Percentiles rank a stretch among this genome's conserved stretches.
These are phyloP conservation scores for Mesochorus sp. DNA, from an alignment of 2,888 invertebrate species.

Conservation along the genomic window DNA sequence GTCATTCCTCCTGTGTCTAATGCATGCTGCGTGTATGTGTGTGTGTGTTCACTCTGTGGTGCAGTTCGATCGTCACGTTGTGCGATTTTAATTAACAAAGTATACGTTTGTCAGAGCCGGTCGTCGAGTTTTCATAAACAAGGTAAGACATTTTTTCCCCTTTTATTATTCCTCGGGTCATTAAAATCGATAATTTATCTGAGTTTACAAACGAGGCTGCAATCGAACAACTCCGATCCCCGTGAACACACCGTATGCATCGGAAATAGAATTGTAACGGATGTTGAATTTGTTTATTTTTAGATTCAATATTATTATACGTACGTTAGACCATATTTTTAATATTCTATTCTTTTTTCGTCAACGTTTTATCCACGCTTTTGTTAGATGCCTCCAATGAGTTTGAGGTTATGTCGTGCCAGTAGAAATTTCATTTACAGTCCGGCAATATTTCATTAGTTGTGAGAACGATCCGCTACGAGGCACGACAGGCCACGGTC, in stretches of 20 bases:
- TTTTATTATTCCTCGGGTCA: not conserved
- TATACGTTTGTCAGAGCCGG: constrained; percentile 55
- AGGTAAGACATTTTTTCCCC: constrained; percentile 55
- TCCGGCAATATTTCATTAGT: constrained; percentile 48
- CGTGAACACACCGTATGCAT: constrained; percentile 33
- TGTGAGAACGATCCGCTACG: constrained; percentile 43
- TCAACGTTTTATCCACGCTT: constrained; percentile 33
- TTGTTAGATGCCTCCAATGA: constrained; percentile 27
- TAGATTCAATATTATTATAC: not conserved
- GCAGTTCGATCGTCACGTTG: constrained; percentile 70
- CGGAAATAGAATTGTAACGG: not conserved
- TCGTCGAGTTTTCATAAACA: constrained; percentile 40
- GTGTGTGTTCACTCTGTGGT: constrained; percentile 63
- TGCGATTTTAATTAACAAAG: constrained; percentile 59
- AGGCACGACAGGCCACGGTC: constrained; percentile 64
- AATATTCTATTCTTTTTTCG: not conserved
- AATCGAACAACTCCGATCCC: not conserved
- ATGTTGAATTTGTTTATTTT: not conserved
- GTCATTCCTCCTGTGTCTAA: constrained; percentile 65
- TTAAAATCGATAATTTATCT: not conserved
- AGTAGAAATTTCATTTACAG: constrained; percentile 25
- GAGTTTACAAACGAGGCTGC: not conserved
- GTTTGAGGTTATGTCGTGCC: constrained; percentile 55
- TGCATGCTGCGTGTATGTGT: not conserved
- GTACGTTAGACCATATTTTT: not conserved